A percentile compares a stretch with the other conserved stretches of the same genome.
phyloP scores from a whole-genome alignment of 2,888 invertebrate genomes.

The Sesia apiformis region DNA sequence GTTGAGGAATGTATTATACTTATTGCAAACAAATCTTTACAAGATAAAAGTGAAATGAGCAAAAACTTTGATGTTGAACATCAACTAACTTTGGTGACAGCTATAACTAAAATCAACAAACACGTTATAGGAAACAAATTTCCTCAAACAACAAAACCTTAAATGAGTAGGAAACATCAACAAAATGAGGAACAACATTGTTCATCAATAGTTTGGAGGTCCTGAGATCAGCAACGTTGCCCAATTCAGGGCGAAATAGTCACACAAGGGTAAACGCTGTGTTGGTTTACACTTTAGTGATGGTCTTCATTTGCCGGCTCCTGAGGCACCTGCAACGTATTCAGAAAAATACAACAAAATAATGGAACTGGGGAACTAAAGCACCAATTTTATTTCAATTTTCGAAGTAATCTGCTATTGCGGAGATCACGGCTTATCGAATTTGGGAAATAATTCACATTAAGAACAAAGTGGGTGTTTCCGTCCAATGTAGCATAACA shows the following conservation, averaged over 20 bases:
- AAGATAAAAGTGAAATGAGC: conserved; percentile 1
- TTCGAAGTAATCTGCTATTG: no score
- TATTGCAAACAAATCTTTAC: neutral
- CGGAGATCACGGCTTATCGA: no score
- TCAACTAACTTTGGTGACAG: conserved; percentile 8
- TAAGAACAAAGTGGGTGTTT: no score
- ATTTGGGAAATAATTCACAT: no score
- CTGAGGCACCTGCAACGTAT: conserved; percentile 40
- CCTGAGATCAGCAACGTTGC: conserved; percentile 9
- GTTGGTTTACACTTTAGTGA: conserved; percentile 54
- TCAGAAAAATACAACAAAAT: conserved; percentile 3
- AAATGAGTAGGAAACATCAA: conserved; percentile 6
- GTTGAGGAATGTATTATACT: neutral
- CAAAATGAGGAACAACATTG: conserved; percentile 1
- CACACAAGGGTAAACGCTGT: conserved; percentile 3
- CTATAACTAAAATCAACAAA: conserved; percentile 7
- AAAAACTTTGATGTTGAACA: conserved; percentile 4
- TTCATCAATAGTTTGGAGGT: conserved; percentile 4
- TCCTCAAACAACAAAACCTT: conserved; percentile 3
- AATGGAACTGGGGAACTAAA: neutral
- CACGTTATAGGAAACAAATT: neutral
- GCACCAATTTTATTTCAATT: no score
- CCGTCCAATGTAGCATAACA: no score
- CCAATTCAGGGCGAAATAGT: conserved; percentile 9
- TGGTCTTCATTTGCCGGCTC: conserved; percentile 52